phyloP scores from a whole-genome alignment of 2,797 vertebrate genomes.

The Sebastes oblongus region DNA sequence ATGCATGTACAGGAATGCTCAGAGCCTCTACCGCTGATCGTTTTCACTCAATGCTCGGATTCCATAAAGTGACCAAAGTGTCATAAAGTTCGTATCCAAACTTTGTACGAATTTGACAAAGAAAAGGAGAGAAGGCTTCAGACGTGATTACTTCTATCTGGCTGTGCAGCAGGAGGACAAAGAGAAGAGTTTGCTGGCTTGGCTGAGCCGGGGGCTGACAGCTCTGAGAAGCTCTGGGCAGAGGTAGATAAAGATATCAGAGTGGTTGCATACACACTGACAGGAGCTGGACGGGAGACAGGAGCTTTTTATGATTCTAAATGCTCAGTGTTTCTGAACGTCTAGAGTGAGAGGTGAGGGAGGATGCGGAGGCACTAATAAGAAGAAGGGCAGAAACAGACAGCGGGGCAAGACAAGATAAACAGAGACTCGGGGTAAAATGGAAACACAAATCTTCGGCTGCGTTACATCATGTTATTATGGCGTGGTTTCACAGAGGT shows the following conservation, averaged over 20 bases:
- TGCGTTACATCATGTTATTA: neutral
- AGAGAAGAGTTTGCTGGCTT: constrained; percentile 29
- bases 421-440: neutral
- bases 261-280: constrained; percentile 16
- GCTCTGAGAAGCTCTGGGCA: constrained; percentile 50
- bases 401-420: neutral
- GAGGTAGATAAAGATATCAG: constrained; percentile 66
- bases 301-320: constrained; percentile 43
- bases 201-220: constrained; percentile 47
- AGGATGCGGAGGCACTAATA: neutral
- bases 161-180: constrained; percentile 29
- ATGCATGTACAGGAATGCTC: constrained; percentile 32
- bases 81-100: constrained; percentile 30
- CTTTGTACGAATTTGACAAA: constrained; percentile 3
- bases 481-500: neutral
- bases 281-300: constrained; percentile 35
- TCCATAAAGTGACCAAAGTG: constrained; percentile 13
- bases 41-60: constrained; percentile 11
- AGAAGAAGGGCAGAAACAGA: constrained; percentile 8
- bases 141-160: constrained; percentile 24
- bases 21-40: constrained; percentile 17
- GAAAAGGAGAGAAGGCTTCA: constrained; percentile 19
- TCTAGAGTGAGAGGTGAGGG: constrained; percentile 1
- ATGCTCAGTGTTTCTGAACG: constrained; percentile 27
- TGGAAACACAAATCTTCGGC: neutral